Base-by-base conservation (phyloP, 1,140 invertebrate species). In the Parasteatoda tepidariorum region DNA sequence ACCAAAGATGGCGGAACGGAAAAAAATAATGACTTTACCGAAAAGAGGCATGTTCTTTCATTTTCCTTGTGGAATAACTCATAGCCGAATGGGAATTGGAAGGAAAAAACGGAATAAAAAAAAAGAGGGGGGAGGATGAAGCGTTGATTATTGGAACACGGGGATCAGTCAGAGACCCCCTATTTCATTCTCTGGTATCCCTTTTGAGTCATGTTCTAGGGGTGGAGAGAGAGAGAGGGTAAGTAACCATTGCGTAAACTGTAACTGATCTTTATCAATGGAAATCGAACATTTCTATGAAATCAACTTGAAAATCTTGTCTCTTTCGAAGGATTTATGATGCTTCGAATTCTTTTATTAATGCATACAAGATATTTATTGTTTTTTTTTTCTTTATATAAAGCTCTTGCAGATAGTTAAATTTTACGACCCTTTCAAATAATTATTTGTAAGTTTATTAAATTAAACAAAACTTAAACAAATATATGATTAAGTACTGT, bases 111-210 rank as follows among this genome's bases (percentile, higher is more conserved):
- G n/a, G n/a, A n/a, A n/a, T n/a, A n/a, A n/a, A n/a, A n/a, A n/a
- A n/a, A n/a, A n/a, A n/a, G n/a, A n/a, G n/a, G n/a, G 15, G n/a
- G 33, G 34, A 24, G 18, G 3, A 9, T 1, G 26, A 41, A 68
- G 18, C 33, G 33, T 66, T 66, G 62, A 66, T 66, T 66, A 66
- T 66, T 7, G 62, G 34, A n/a, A n/a, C n/a, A n/a, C n/a, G n/a
- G n/a, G 71, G 71, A n/a, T 13, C 1, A 26, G 34, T 15, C n/a
- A n/a, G n/a, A 3, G 34, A 6, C n/a, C 48, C 68, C 48, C 15
- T 71, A 41, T 71, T 57, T 33, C 55, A 74, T 74, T 61, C 57
- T 22, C 31, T 74, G 33, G 71, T 33, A 74, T 74, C 71, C 71
- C 71, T 74, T 55, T 62, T 74, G 71, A 74, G 18, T 74, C 71